phyloP scores from a whole-genome alignment of 2,888 invertebrate genomes.

The Zhuqinia jingwanae region DNA sequence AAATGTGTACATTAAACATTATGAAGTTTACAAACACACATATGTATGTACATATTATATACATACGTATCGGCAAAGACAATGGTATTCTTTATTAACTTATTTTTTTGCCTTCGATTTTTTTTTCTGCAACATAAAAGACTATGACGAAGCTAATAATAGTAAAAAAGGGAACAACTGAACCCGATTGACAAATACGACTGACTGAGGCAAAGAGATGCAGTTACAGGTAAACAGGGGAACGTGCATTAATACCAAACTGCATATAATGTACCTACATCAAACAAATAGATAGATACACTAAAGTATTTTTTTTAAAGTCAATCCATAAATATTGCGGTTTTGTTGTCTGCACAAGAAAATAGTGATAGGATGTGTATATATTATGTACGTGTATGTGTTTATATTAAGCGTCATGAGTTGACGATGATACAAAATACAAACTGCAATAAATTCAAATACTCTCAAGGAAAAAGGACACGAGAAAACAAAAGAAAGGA shows the following conservation, averaged over 20 bases:
- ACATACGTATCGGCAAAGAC: not conserved
- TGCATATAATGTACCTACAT: not conserved
- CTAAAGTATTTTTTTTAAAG: not conserved
- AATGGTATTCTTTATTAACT: not conserved
- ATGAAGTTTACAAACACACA: no score
- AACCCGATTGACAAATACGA: not conserved
- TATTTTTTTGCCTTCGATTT: slow-evolving; percentile 17
- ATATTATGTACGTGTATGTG: not conserved
- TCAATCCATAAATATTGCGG: not conserved
- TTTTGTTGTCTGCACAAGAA: not conserved
- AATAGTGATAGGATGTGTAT: not conserved
- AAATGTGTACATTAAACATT: no score
- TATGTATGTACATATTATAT: no score
- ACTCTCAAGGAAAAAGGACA: not conserved
- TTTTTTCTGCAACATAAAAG: not conserved
- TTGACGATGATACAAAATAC: not conserved
- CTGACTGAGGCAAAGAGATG: not conserved
- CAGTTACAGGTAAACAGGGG: not conserved
- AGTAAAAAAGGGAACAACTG: not conserved
- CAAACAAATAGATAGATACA: not conserved
- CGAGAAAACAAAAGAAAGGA: not conserved
- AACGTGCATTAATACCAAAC: not conserved
- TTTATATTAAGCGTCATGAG: no score
- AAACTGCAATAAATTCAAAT: slow-evolving; percentile 36
- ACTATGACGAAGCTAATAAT: not conserved